Conservation (phyloP, 1,140 invertebrate genomes). For the Aphaenogaster ashmeadi region DNA sequence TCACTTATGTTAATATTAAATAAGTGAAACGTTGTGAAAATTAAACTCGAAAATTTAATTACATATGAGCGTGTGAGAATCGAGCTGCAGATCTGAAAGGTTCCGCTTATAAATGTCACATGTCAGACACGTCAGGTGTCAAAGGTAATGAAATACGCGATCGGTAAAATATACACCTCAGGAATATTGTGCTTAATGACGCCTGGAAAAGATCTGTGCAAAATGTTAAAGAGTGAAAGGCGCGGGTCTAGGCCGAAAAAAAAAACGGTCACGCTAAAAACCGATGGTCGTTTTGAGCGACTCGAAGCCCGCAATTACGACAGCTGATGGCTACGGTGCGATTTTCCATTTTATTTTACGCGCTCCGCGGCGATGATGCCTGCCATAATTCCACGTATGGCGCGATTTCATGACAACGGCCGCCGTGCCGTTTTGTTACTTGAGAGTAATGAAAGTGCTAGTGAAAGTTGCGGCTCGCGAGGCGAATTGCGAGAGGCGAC, state of each 20-base stretch:
- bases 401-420: constrained; percentile 41
- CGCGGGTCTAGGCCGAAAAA: not conserved
- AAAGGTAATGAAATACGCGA: constrained; percentile 31
- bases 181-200: not conserved
- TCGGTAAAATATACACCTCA: constrained; percentile 9
- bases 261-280: constrained; percentile 33
- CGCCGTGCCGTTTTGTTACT: constrained; percentile 47
- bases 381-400: constrained; percentile 46
- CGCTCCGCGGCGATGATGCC: constrained; percentile 40
- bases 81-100: not conserved
- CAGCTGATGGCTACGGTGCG: not conserved
- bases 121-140: constrained; percentile 3
- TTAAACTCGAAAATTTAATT: constrained; percentile 1
- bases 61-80: not conserved
- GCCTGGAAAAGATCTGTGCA: not conserved
- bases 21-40: not conserved
- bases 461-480: constrained; percentile 69
- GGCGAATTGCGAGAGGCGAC: constrained; percentile 56
- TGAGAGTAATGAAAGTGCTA: constrained; percentile 68
- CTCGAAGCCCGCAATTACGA: constrained; percentile 1
- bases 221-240: constrained; percentile 53
- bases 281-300: constrained; percentile 1
- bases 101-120: constrained; percentile 16
- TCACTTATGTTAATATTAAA: not conserved
- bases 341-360: constrained; percentile 69